Evolutionary conservation across 92 coral and sea anemone genomes (phyloP).

Genomic region (Porites divaricata): DNA sequence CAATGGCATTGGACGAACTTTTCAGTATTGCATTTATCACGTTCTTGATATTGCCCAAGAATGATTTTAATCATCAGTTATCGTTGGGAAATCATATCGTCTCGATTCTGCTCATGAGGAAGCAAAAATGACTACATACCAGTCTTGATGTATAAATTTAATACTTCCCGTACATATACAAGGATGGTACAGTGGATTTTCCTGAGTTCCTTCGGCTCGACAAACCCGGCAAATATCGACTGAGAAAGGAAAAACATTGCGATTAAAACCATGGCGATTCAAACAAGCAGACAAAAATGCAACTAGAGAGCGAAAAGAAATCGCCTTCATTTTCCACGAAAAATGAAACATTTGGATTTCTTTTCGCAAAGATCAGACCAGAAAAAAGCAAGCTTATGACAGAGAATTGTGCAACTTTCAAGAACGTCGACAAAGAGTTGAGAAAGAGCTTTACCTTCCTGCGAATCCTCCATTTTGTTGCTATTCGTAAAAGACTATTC

Average conservation of each 20-base stretch:
- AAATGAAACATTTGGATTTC: background rate
- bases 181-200: constrained; percentile 91
- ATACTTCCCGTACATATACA: constrained; percentile 99
- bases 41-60: background rate
- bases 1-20: no score
- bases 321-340: constrained; percentile 11
- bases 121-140: constrained; percentile 60
- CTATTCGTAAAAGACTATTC: constrained; percentile 38
- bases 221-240: constrained; percentile 97
- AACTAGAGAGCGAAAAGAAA: background rate
- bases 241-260: constrained; percentile 20
- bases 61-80: background rate
- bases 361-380: background rate
- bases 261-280: background rate
- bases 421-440: background rate
- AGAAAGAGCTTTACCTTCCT: constrained; percentile 48
- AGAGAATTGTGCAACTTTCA: background rate
- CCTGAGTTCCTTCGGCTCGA: constrained; percentile 97
- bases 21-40: no score
- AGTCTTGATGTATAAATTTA: constrained; percentile 95
- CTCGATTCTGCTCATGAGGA: background rate
- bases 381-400: background rate
- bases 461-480: constrained; percentile 83
- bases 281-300: background rate
- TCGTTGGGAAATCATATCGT: background rate